A percentile compares a stretch with the other conserved stretches of the same genome.
Conservation (phyloP, 64 coral and sea anemone genomes). For the Pocillopora damicornis region DNA sequence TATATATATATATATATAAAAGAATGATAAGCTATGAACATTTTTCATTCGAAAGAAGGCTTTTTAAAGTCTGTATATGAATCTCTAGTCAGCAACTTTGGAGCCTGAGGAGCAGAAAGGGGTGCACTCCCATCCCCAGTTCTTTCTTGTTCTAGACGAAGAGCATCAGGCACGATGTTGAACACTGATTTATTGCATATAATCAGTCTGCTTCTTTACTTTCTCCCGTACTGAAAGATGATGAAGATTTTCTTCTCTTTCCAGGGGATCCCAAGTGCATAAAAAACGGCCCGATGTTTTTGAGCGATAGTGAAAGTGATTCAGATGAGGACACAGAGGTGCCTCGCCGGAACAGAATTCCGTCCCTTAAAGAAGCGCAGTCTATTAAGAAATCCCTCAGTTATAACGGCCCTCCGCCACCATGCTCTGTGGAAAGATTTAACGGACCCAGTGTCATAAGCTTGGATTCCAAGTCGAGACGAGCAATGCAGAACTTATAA, state of each 20-base stretch:
- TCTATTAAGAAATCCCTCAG: conserved; percentile 19
- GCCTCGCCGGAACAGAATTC: conserved; percentile 38
- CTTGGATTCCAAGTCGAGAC: conserved; percentile 52
- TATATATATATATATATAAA: too few relatives aligned
- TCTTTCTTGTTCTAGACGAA: neutral
- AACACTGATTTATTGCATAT: neutral
- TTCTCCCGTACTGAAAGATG: too few relatives aligned
- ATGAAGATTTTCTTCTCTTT: neutral
- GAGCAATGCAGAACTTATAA: conserved; percentile 96
- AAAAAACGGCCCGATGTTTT: conserved; percentile 85
- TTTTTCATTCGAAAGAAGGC: too few relatives aligned
- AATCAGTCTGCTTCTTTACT: neutral
- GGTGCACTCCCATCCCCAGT: too few relatives aligned
- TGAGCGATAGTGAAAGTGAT: conserved; percentile 93
- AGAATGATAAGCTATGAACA: too few relatives aligned
- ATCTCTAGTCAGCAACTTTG: too few relatives aligned
- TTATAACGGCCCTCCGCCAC: conserved; percentile 38
- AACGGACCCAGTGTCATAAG: conserved; percentile 36
- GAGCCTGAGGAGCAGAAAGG: too few relatives aligned
- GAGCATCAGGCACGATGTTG: neutral
- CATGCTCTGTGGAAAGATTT: conserved; percentile 40
- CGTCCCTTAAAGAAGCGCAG: conserved; percentile 12
- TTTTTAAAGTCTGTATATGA: too few relatives aligned
- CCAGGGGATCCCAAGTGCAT: conserved; percentile 59
- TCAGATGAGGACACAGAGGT: conserved; percentile 62